Evolutionary conservation across 2,888 invertebrate genomes (phyloP).

Genomic region (Sipunculus nudus): DNA sequence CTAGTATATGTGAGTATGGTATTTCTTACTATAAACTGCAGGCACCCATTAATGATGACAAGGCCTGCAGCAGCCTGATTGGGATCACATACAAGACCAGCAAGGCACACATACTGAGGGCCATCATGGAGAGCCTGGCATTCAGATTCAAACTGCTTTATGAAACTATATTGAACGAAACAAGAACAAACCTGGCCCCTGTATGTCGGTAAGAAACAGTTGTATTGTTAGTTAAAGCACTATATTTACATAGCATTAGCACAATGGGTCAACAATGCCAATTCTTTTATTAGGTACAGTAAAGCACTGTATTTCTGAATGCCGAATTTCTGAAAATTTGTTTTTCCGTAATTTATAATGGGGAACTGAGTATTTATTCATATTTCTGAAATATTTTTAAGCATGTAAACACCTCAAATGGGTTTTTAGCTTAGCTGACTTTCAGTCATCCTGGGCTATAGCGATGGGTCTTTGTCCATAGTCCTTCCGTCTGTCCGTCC

Average conservation of each 20-base stretch:
- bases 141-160: conserved; percentile 89
- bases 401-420: too few relatives aligned
- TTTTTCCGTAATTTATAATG: not conserved
- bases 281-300: too few relatives aligned
- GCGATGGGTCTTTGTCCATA: too few relatives aligned
- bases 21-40: too few relatives aligned
- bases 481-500: too few relatives aligned
- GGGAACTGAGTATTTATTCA: not conserved
- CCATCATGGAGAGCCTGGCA: conserved; percentile 92
- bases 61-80: conserved; percentile 87
- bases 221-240: not conserved
- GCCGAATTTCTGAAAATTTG: not conserved
- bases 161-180: conserved; percentile 45
- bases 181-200: conserved; percentile 17
- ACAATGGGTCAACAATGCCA: too few relatives aligned
- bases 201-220: conserved; percentile 17
- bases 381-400: too few relatives aligned
- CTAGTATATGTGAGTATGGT: too few relatives aligned
- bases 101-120: conserved; percentile 90
- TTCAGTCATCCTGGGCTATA: too few relatives aligned
- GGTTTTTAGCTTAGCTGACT: too few relatives aligned
- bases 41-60: conserved; percentile 89
- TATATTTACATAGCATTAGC: too few relatives aligned
- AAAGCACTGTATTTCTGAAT: too few relatives aligned
- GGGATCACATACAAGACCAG: conserved; percentile 91